These are phyloP conservation scores for Apodemia duryi DNA, from an alignment of 2,888 invertebrate species.

Conservation along the genomic window DNA sequence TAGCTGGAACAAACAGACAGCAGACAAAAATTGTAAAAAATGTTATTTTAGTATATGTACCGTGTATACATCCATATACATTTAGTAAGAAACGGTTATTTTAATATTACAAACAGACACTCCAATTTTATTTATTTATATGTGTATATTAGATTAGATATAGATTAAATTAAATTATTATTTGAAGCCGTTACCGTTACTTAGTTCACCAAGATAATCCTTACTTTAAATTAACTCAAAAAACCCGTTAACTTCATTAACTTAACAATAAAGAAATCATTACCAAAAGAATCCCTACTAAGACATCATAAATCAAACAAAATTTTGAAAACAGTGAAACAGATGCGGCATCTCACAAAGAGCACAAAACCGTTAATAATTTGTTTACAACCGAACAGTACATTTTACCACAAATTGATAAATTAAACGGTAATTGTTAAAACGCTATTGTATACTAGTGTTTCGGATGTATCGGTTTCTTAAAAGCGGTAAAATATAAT, in stretches of 20 bases:
- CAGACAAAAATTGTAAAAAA: no score
- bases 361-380: background rate
- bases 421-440: conserved; percentile 3
- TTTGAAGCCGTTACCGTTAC: background rate
- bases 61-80: no score
- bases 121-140: no score
- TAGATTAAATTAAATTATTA: no score
- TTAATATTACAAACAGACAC: no score
- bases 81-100: no score
- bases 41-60: no score
- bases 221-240: background rate
- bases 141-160: no score
- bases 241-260: background rate
- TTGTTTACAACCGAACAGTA: background rate
- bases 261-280: background rate
- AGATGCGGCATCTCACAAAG: background rate
- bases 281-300: background rate
- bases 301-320: conserved; percentile 3
- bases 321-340: conserved; percentile 16
- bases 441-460: background rate
- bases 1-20: no score
- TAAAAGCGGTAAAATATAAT: conserved; percentile 1
- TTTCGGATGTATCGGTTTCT: background rate
- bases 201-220: background rate
- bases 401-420: background rate